Evolutionary conservation across 2,797 vertebrate species (phyloP).

Genomic region (Ambastaia sidthimunki): DNA sequence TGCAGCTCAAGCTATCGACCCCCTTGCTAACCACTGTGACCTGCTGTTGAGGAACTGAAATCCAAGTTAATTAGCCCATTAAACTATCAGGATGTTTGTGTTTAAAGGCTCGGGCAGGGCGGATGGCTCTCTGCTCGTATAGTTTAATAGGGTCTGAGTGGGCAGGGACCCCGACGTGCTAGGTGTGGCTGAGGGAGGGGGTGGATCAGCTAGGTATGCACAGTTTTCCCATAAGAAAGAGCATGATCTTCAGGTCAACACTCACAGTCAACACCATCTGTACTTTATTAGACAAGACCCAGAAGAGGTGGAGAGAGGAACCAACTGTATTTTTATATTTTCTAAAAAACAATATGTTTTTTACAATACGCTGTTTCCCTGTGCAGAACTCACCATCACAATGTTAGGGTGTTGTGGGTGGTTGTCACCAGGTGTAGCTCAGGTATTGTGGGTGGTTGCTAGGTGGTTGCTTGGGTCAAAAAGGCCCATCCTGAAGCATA

Average conservation of each 20-base stretch:
- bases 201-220: conserved; percentile 31
- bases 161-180: conserved; percentile 19
- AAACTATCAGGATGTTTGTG: conserved; percentile 72
- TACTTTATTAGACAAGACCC: conserved; percentile 67
- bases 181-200: neutral
- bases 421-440: no score
- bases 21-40: conserved; percentile 9
- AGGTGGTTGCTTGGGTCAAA: no score
- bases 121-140: conserved; percentile 65
- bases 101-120: conserved; percentile 70
- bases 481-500: no score
- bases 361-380: no score
- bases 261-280: conserved; percentile 73
- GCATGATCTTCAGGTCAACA: conserved; percentile 65
- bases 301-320: no score
- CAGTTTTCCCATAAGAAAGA: conserved; percentile 39
- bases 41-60: conserved; percentile 35
- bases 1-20: neutral
- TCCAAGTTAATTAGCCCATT: conserved; percentile 58
- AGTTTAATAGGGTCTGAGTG: conserved; percentile 71
- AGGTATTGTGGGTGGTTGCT: no score
- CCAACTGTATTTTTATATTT: no score
- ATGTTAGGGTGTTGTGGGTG: no score
- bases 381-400: no score
- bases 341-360: no score